Conservation (phyloP, 2,113 vertebrate species). For the Corydoras maculifer region DNA sequence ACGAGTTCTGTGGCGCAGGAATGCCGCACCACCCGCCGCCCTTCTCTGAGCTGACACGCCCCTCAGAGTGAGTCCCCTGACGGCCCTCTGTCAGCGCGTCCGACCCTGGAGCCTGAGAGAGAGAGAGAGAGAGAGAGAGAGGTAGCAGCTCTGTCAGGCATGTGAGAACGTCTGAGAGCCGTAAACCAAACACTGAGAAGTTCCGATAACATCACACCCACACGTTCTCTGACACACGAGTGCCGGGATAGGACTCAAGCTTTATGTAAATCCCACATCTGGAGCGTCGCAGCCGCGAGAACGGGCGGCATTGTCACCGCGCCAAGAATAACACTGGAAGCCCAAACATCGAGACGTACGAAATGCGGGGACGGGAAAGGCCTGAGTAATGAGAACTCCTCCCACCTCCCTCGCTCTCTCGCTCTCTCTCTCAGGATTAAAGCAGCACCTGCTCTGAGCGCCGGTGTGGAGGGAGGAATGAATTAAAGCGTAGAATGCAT, state of each 20-base stretch:
- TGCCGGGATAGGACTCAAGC: too few species aligned
- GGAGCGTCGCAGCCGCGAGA: too few species aligned
- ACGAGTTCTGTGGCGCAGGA: slow-evolving; percentile 55
- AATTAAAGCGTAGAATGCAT: too few species aligned
- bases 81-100: slow-evolving; percentile 52
- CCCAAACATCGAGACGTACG: slow-evolving; percentile 40
- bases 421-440: neutral
- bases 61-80: slow-evolving; percentile 43
- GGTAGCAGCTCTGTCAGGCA: neutral
- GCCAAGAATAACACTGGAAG: slow-evolving; percentile 40
- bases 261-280: too few species aligned
- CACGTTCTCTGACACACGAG: too few species aligned
- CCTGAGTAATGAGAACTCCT: slow-evolving; percentile 13
- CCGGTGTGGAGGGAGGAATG: too few species aligned
- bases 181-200: too few species aligned
- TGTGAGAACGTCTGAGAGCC: too few species aligned
- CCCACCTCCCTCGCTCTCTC: slow-evolving; percentile 9
- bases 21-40: slow-evolving; percentile 51
- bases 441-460: neutral
- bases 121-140: neutral
- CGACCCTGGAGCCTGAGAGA: slow-evolving; percentile 56
- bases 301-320: slow-evolving; percentile 16
- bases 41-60: slow-evolving; percentile 37
- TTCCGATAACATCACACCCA: too few species aligned
- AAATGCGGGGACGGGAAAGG: slow-evolving; percentile 18